Evolutionary conservation across 2,797 vertebrate species (phyloP), one percentile per base, ranked within the genome.

Genomic region (Amazona ochrocephala): DNA sequence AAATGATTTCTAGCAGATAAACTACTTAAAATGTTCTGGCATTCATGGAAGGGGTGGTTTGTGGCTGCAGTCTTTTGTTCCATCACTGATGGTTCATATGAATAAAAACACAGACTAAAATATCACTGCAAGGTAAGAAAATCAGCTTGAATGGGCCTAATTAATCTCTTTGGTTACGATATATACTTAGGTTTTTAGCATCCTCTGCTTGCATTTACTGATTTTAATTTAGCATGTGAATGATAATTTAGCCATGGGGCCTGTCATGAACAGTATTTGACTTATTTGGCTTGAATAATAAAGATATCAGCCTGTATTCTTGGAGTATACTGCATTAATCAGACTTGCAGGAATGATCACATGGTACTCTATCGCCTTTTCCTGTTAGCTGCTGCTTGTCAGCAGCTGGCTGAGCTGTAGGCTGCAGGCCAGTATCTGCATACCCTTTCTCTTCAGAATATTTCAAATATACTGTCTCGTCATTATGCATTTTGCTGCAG

Each of bases 291-390:
- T 87, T 73, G 95, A 89, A 94, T 96, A 93, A 97, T 96, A 92
- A 96, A 94, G 97, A 96, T 94, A 96, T 94, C 97, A 93, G 97
- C 94, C 97, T 92, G 96, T 95, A 97, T 97, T 96, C 95, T 93
- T n/a, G 87, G 97, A 97, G 89, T 89, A 92, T 97, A 95, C 98
- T 97, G 98, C 97, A 98, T 98, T 97, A 98, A 98, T 98, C 97
- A 98, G 98, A 98, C 98, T 98, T 98, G 98, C 98, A 98, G 97
- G 97, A 91, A 90, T 91, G 97, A 98, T 99, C 99, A 99, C 99
- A 98, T 99, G 98, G 97, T 98, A 96, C 96, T 97, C 97, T 96
- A 91, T 97, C 97, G 98, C 97, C 97, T 97, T 98, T 97, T 97
- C 96, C 97, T 97, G 97, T 94, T 97, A 97, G 97, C 98, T 98